Percentiles rank a stretch among this genome's conserved stretches.
Conservation (phyloP, 2,113 vertebrate genomes). For the Gobio gobio region DNA sequence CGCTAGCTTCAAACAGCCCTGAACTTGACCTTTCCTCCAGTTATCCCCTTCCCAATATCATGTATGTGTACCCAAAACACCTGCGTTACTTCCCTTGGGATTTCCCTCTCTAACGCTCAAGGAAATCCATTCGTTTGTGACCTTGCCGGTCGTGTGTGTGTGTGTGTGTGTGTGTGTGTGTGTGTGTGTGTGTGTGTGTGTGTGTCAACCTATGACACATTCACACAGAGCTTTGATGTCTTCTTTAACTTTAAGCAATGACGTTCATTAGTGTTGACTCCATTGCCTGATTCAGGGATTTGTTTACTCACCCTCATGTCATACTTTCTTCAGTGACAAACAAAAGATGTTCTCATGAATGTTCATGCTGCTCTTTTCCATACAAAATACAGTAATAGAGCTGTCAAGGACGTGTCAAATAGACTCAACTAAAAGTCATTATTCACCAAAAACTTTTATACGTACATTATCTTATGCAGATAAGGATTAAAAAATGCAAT, state of each 20-base stretch:
- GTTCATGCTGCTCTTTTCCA: neutral
- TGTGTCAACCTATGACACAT: neutral
- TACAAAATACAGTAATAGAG: neutral
- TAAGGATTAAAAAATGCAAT: no score
- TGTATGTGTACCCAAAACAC: neutral
- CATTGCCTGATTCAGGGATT: neutral
- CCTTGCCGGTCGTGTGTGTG: neutral
- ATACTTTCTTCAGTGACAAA: neutral
- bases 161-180: neutral
- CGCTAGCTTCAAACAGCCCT: neutral
- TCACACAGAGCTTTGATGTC: neutral
- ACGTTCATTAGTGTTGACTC: neutral
- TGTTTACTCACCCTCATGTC: neutral
- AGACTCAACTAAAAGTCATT: no score
- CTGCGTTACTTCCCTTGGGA: constrained; percentile 3
- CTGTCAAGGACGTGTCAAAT: neutral
- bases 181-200: neutral
- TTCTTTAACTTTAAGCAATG: neutral
- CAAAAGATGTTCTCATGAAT: neutral
- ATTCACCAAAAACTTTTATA: no score
- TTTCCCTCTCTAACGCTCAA: neutral
- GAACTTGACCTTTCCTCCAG: neutral
- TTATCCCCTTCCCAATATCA: neutral
- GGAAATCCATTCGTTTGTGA: neutral
- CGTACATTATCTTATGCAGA: no score